Evolutionary conservation across 2,888 invertebrate genomes (phyloP).

Genomic region (Therioaphis trifolii): DNA sequence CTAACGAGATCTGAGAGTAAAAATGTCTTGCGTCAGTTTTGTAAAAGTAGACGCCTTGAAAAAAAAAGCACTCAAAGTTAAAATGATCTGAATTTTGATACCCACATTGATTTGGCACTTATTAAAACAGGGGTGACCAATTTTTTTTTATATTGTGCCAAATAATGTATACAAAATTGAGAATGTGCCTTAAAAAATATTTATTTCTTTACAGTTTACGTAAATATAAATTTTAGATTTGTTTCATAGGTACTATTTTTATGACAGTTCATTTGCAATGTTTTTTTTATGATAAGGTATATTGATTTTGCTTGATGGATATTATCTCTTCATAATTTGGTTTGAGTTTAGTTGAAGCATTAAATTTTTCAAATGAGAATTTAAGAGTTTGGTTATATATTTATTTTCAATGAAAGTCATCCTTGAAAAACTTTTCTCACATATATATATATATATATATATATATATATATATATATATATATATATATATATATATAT

Average conservation of each 20-base stretch:
- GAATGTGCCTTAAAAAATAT: not conserved
- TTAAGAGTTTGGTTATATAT: conserved; percentile 48
- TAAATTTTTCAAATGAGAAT: conserved; percentile 51
- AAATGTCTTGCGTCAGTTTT: no score
- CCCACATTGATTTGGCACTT: no score
- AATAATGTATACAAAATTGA: no score
- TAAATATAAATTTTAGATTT: conserved; percentile 50
- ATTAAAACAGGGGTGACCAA: no score
- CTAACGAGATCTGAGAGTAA: no score
- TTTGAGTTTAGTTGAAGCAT: conserved; percentile 57
- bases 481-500: no score
- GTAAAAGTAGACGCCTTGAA: no score
- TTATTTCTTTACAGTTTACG: conserved; percentile 33
- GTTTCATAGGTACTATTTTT: conserved; percentile 44
- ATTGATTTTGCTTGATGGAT: conserved; percentile 43
- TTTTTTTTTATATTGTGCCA: no score
- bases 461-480: no score
- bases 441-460: conserved; percentile 41
- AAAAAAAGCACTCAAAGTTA: no score
- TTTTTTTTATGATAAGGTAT: conserved; percentile 32
- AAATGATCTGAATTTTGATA: no score
- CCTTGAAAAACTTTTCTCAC: conserved; percentile 40
- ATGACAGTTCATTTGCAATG: conserved; percentile 36
- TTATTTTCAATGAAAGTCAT: conserved; percentile 53
- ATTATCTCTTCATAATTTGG: conserved; percentile 55